These are phyloP conservation scores for Forpus xanthops DNA, from an alignment of 2,797 vertebrate genomes.

Conservation along the genomic window DNA sequence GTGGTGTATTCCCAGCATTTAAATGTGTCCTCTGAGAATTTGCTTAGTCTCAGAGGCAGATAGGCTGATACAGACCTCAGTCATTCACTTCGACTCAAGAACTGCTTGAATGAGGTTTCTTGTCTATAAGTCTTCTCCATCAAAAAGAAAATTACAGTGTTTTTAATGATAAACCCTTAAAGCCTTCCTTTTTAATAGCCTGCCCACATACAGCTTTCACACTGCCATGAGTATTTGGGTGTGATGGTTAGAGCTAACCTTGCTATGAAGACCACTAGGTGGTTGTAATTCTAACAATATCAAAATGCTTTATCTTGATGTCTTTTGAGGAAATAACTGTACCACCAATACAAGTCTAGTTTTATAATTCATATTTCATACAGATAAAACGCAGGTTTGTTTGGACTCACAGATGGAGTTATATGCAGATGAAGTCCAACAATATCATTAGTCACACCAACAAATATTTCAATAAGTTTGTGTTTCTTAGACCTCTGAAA, in stretches of 20 bases:
- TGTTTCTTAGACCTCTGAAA: not conserved
- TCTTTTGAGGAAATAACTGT: not conserved
- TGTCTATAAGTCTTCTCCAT: not conserved
- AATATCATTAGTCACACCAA: not conserved
- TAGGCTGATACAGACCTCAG: not conserved
- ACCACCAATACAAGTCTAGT: too few relatives aligned
- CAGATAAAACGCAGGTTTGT: not conserved
- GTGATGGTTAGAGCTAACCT: not conserved
- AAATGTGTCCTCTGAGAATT: constrained; percentile 66
- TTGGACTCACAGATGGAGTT: not conserved
- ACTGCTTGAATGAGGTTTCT: not conserved
- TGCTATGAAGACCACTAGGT: not conserved
- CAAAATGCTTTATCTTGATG: not conserved
- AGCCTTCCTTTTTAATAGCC: not conserved
- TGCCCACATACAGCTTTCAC: not conserved
- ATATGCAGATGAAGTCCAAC: not conserved
- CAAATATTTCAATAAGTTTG: not conserved
- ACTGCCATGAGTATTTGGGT: not conserved
- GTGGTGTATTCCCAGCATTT: constrained; percentile 65
- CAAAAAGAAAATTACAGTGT: not conserved
- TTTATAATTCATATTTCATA: not conserved
- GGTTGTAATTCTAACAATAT: not conserved
- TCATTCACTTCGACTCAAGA: not conserved
- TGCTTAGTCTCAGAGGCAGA: not conserved
- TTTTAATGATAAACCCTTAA: not conserved